Evolutionary conservation across 2,888 invertebrate species (phyloP).

Genomic region (Drosophila pseudotakahashii): DNA sequence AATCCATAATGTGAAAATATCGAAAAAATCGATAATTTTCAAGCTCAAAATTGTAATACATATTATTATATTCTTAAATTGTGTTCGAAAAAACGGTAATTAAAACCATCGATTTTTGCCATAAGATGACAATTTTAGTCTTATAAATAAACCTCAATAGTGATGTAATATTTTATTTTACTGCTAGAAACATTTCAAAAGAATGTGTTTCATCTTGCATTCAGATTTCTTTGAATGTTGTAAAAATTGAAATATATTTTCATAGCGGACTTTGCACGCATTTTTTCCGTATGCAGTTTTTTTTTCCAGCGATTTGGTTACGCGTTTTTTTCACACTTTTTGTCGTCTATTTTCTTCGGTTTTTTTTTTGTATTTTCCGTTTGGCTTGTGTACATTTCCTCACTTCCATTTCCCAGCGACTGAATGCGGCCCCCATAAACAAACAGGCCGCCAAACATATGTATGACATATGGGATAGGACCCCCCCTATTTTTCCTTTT

Average conservation of each 20-base stretch:
- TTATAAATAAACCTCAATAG: no score
- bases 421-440: conserved; percentile 29
- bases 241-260: conserved; percentile 59
- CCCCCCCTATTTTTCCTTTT: conserved; percentile 17
- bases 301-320: conserved; percentile 5
- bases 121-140: no score
- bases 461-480: conserved; percentile 38
- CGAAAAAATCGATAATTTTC: no score
- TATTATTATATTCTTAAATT: no score
- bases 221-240: background rate
- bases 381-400: conserved; percentile 30
- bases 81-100: no score
- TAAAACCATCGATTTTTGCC: no score
- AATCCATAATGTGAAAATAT: no score
- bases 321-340: conserved; percentile 15
- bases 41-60: no score
- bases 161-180: no score
- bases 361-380: conserved; percentile 19
- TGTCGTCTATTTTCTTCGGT: conserved; percentile 8
- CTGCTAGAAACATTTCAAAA: background rate
- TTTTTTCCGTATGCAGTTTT: conserved; percentile 15
- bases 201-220: background rate
- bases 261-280: conserved; percentile 17
- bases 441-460: conserved; percentile 40
- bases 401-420: conserved; percentile 18